Evolutionary conservation across 2,113 vertebrate genomes (phyloP), one percentile per base, ranked within the genome.

Genomic region (Gasterosteus aculeatus): DNA sequence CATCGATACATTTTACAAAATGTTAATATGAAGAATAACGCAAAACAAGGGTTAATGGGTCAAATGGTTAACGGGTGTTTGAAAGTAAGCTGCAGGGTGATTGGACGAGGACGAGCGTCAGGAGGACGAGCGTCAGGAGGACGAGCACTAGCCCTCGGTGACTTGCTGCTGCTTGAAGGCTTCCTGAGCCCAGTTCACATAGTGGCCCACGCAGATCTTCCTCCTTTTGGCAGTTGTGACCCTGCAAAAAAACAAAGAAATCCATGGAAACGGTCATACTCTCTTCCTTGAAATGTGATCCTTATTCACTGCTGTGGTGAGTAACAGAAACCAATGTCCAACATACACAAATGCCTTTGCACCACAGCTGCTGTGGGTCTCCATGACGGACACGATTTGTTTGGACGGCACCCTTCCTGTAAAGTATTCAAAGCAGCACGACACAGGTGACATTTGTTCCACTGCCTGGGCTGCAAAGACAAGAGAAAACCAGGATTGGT

Each of bases 351-450:
- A 56, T 64, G 1, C 72, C 18, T 33, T 33, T 3, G 44, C 16
- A 0, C 0, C 26, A 8, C 72, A 74, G 19, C 18, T 31, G 39
- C 12, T 44, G 72, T 74, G 26, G 33, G 72, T 74, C 60, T 64
- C 33, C 5, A 8, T 0, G 60, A 64, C 1, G 19, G 61, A 22
- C 11, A 35, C 7, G 1, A 74, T 64, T 10, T 35, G 7, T 2
- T 0, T 0, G 18, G 10, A 26, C 0, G 26, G 72, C 2, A 56
- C 31, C 12, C 10, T 22, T 1, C 19, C 11, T 1, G 8, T 22
- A 3, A 11, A 74, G 60, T 64, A 74, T 1, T 22, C 0, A 16
- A 74, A 46, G 72, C 72, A 74, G 49, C 72, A 74, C 18, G 5
- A 2, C 1, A 0, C 49, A 16, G 72, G 60, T 1, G 38, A 8